A percentile compares a stretch with the other conserved stretches of the same genome.
Evolutionary conservation across 2,113 vertebrate species (phyloP).

Genomic region (Phalacrocorax brasilianus): DNA sequence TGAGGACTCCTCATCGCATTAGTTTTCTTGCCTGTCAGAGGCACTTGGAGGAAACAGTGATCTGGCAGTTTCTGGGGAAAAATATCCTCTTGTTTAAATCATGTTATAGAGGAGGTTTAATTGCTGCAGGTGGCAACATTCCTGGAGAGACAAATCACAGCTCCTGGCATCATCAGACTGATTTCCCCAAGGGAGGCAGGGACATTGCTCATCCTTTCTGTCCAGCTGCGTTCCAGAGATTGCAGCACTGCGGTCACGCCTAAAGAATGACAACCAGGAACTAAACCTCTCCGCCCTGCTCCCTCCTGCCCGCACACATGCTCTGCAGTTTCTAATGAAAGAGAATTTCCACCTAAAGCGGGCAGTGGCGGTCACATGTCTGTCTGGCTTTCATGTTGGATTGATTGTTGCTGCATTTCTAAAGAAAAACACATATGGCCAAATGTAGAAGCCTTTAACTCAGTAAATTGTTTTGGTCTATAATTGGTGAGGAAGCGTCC

Average conservation of each 20-base stretch:
- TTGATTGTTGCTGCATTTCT: background rate
- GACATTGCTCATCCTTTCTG: background rate
- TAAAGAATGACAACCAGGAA: background rate
- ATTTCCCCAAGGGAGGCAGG: background rate
- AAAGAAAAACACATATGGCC: background rate
- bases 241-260: background rate
- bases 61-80: background rate
- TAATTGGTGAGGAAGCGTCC: background rate
- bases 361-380: background rate
- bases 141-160: constrained; percentile 3
- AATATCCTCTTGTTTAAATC: background rate
- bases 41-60: background rate
- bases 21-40: background rate
- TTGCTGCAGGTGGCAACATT: constrained; percentile 47
- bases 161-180: background rate
- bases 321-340: background rate
- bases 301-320: background rate
- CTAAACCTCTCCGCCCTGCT: background rate
- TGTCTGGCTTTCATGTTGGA: background rate
- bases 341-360: background rate
- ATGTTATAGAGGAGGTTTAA: background rate
- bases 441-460: background rate
- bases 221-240: background rate
- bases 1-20: background rate
- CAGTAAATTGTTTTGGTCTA: background rate